Base-by-base conservation (phyloP, 2,113 vertebrate genomes). In the Psilopsiagon aymara region DNA sequence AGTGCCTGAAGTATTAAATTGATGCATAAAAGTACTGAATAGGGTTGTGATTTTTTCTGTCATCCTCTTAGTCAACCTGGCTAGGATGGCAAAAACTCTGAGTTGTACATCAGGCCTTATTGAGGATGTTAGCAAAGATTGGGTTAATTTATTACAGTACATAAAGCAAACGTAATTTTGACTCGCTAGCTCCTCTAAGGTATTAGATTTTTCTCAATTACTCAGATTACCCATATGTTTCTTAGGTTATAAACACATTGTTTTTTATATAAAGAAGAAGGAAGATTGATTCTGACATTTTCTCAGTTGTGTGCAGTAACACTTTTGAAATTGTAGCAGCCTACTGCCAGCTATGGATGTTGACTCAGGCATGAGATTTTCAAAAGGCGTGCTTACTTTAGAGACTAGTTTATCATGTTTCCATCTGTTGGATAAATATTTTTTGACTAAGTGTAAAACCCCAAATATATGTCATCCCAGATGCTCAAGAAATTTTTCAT, bases 381-480 rank as follows among this genome's bases (percentile, higher is more conserved):
- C 82, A 59, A 67, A 92, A 93, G 51, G 76, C 47, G 9, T 71
- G 55, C 79, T 96, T 94, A 75, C 92, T 96, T 93, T 71, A 96
- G 85, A 67, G 84, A 88, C 70, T 76, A 60, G 35, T 86, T 95
- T 94, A 76, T 93, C 86, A 78, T 86, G 82, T 96, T 96, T 94
- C 93, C 93, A 95, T 95, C 90, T 94, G 85, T 95, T 94, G 87
- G 93, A 70, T 95, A 96, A 96, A 96, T 90, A 90, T 91, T 85
- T 95, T 93, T 94, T 82, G 55, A 51, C 68, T 86, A 95, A 92
- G 73, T 94, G 60, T 93, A 92, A 96, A 96, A n/a, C 44, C 73
- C 66, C 60, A 68, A 88, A 86, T 93, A 78, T 24, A 43, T 79
- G 28, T 81, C 62, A 86, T 71, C 82, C 39, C 69, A 90, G 57